Evolutionary conservation across 2,113 vertebrate genomes (phyloP).

Genomic region (Sporophila hypoxantha): DNA sequence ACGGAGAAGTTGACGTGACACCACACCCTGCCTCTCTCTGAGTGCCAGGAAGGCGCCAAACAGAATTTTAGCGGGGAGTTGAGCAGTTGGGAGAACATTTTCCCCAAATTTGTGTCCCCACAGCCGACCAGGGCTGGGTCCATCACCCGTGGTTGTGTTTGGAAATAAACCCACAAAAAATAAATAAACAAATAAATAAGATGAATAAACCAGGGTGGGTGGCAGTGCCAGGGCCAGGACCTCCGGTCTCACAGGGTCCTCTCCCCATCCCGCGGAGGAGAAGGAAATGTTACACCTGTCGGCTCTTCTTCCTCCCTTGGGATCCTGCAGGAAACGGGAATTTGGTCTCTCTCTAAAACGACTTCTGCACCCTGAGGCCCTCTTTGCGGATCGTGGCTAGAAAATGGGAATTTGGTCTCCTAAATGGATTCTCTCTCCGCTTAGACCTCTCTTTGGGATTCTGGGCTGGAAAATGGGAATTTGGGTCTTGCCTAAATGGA

Average conservation of each 20-base stretch:
- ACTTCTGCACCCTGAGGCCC: no score
- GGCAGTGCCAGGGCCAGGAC: background rate
- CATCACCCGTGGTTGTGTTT: fast-evolving
- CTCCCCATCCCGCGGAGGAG: background rate
- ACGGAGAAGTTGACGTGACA: fast-evolving
- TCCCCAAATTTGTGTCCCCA: fast-evolving
- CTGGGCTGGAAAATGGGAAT: background rate
- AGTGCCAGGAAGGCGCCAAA: background rate
- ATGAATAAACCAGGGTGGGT: background rate
- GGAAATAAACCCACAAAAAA: background rate
- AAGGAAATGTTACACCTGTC: fast-evolving
- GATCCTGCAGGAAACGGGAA: no score
- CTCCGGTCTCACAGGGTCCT: fast-evolving
- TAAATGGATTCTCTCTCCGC: no score
- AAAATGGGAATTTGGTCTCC: no score
- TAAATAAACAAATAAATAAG: no score
- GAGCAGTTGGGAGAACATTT: fast-evolving
- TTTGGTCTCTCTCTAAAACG: fast-evolving
- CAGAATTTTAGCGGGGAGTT: fast-evolving
- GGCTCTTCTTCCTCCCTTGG: background rate
- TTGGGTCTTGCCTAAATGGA: no score
- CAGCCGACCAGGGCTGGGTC: fast-evolving
- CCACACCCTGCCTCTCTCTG: fast-evolving
- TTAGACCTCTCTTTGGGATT: background rate
- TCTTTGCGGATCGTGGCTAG: no score